A percentile compares a stretch with the other conserved stretches of the same genome.
These are phyloP conservation scores for Platygyra sinensis DNA, from an alignment of 64 coral and sea anemone species.

Conservation along the genomic window DNA sequence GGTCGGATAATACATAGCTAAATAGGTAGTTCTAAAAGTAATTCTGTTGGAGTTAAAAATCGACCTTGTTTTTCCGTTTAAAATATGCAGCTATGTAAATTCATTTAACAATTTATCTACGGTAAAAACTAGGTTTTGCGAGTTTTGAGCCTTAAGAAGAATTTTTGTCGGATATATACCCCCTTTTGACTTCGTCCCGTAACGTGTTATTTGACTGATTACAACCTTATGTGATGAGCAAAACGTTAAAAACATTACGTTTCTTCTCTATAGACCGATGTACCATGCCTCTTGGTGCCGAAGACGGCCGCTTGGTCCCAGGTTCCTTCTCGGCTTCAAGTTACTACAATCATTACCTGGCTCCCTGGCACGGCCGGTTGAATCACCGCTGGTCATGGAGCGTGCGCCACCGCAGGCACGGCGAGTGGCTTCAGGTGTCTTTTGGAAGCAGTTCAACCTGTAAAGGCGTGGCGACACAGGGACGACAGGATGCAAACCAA, in stretches of 20 bases:
- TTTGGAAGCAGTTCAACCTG: constrained; percentile 46
- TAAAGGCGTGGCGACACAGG: constrained; percentile 78
- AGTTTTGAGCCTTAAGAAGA: no score
- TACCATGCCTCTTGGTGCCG: constrained; percentile 67
- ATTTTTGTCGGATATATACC: no score
- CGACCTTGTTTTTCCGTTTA: no score
- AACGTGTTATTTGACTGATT: no score
- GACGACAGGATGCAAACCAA: constrained; percentile 68
- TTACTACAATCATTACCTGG: constrained; percentile 53
- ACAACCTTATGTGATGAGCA: no score
- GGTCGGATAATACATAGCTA: no score
- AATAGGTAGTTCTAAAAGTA: no score
- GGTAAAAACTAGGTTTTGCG: no score
- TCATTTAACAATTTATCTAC: no score
- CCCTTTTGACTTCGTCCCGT: no score
- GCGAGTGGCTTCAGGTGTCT: constrained; percentile 81
- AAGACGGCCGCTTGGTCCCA: constrained; percentile 63
- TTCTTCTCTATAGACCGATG: constrained; percentile 21
- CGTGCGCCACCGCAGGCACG: constrained; percentile 48
- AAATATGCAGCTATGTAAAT: no score
- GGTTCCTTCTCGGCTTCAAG: constrained; percentile 60
- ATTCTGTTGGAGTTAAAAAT: no score
- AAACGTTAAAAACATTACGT: not conserved
- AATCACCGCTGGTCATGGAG: constrained; percentile 79
- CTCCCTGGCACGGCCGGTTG: constrained; percentile 51